Conservation (phyloP, 2,888 invertebrate genomes). For the Tetanocera ferruginea region DNA sequence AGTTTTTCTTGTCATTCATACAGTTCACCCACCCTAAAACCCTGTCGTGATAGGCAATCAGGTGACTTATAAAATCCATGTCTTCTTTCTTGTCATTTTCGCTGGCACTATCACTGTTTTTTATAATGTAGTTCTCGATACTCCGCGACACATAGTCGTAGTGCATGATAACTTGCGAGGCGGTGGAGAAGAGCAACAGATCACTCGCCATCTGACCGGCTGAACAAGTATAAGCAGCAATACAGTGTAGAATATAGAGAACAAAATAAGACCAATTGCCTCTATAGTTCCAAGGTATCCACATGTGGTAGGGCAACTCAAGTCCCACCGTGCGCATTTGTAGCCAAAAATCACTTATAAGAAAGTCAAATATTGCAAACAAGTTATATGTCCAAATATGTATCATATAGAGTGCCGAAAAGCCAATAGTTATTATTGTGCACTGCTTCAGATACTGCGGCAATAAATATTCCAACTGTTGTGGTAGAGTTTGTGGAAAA, state of each 20-base stretch:
- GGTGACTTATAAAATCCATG: constrained; percentile 35
- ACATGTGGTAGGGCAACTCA: constrained; percentile 50
- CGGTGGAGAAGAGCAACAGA: constrained; percentile 54
- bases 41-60: constrained; percentile 48
- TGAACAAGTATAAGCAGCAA: constrained; percentile 52
- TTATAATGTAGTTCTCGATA: constrained; percentile 37
- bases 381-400: constrained; percentile 63
- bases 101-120: constrained; percentile 35
- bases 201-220: constrained; percentile 55
- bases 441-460: constrained; percentile 48
- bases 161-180: constrained; percentile 60
- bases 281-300: constrained; percentile 50
- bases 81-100: constrained; percentile 18
- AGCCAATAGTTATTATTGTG: constrained; percentile 53
- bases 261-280: constrained; percentile 50
- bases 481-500: constrained; percentile 43
- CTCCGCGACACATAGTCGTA: constrained; percentile 52
- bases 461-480: constrained; percentile 48
- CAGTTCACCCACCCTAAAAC: constrained; percentile 46
- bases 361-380: constrained; percentile 53
- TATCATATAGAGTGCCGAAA: constrained; percentile 56
- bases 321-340: constrained; percentile 45
- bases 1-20: too few species aligned
- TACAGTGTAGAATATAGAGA: constrained; percentile 48
- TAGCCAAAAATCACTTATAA: constrained; percentile 49